Conservation (phyloP, 2,888 invertebrate species). For the Plagodis dolabraria region DNA sequence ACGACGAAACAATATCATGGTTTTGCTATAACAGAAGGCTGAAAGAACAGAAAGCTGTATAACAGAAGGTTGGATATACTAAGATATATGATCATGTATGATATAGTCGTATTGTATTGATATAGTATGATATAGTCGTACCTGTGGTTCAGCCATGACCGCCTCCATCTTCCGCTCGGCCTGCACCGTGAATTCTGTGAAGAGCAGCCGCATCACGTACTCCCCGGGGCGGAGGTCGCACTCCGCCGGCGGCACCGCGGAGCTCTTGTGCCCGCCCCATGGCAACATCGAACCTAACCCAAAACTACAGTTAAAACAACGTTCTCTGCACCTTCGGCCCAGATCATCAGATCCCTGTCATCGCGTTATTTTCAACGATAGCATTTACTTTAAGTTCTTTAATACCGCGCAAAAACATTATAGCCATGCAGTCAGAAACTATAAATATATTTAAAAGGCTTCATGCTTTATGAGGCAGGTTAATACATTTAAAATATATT, state of each 20-base stretch:
- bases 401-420: too few relatives aligned
- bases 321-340: too few relatives aligned
- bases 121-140: conserved; percentile 63
- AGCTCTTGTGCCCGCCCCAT: conserved; percentile 93
- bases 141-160: conserved; percentile 95
- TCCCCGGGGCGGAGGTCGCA: conserved; percentile 94
- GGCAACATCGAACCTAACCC: conserved; percentile 88
- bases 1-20: neutral
- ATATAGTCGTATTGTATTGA: conserved; percentile 71
- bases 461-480: too few relatives aligned
- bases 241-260: conserved; percentile 83
- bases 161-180: conserved; percentile 98
- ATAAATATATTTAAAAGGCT: too few relatives aligned
- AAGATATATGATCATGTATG: too few relatives aligned
- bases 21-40: neutral
- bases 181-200: conserved; percentile 97
- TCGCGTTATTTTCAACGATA: too few relatives aligned
- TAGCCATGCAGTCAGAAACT: too few relatives aligned
- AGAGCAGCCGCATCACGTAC: conserved; percentile 97
- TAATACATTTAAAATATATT: too few relatives aligned
- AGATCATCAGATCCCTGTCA: too few relatives aligned
- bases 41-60: too few relatives aligned
- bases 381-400: too few relatives aligned
- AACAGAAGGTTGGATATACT: neutral
- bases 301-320: too few relatives aligned